These are phyloP conservation scores for Schizopygopsis malacanthus DNA, from an alignment of 2,797 vertebrate species.

Conservation along the genomic window DNA sequence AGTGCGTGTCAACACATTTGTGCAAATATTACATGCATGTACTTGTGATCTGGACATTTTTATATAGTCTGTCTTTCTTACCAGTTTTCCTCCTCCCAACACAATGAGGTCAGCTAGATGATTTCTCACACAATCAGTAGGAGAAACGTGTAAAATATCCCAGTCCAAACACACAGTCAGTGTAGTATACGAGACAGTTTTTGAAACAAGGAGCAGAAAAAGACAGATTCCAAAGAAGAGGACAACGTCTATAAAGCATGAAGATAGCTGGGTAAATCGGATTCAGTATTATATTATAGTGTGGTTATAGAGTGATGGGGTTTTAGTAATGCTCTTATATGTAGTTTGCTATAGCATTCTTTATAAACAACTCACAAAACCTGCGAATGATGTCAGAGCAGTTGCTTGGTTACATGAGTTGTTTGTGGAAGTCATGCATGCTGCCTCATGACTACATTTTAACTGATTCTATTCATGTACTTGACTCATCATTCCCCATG, in stretches of 20 bases:
- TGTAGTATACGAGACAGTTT: not conserved
- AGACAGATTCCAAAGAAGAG: not conserved
- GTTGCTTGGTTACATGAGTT: slow-evolving; percentile 1
- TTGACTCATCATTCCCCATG: slow-evolving; percentile 36
- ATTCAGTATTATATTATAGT: not conserved
- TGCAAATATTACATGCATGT: not conserved
- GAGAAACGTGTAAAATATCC: slow-evolving; percentile 23
- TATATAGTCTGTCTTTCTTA: slow-evolving; percentile 1
- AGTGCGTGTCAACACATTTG: not conserved
- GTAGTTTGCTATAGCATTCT: slow-evolving; percentile 1
- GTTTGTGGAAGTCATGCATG: slow-evolving; percentile 40
- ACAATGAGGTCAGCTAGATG: not conserved
- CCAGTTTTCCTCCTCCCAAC: slow-evolving; percentile 20
- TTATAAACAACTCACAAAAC: not conserved
- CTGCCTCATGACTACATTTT: slow-evolving; percentile 27
- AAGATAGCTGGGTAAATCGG: not conserved
- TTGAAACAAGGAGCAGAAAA: slow-evolving; percentile 2
- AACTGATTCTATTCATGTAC: slow-evolving; percentile 21
- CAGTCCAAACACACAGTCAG: not conserved
- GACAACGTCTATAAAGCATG: not conserved
- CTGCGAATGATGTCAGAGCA: slow-evolving; percentile 9
- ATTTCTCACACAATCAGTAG: not conserved
- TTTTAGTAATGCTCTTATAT: slow-evolving; percentile 16
- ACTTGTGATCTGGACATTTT: slow-evolving; percentile 6
- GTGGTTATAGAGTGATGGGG: not conserved